A percentile compares a stretch with the other conserved stretches of the same genome.
These are phyloP conservation scores for Anodontia alba DNA, from an alignment of 2,888 invertebrate genomes.

Conservation along the genomic window DNA sequence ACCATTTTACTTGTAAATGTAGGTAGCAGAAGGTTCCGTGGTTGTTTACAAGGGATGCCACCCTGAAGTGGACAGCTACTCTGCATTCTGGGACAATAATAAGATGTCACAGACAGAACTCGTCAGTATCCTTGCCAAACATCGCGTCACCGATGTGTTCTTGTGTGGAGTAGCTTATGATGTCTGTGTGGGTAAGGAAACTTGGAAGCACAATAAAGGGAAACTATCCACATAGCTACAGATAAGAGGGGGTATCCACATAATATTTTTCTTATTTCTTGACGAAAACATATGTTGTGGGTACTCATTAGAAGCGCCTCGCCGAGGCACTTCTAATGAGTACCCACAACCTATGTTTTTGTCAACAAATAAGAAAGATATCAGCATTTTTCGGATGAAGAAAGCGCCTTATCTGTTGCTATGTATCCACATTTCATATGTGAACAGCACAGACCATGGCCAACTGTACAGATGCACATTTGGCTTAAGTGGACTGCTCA, in stretches of 20 bases:
- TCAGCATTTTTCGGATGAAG: too few relatives aligned
- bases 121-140: slow-evolving; percentile 91
- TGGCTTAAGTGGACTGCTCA: too few relatives aligned
- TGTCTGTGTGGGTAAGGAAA: slow-evolving; percentile 91
- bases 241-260: too few relatives aligned
- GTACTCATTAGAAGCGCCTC: too few relatives aligned
- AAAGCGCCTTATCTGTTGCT: too few relatives aligned
- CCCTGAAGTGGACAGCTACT: slow-evolving; percentile 98
- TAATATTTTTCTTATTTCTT: too few relatives aligned
- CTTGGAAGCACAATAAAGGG: too few relatives aligned
- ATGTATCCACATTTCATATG: not conserved
- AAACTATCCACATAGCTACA: too few relatives aligned
- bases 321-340: too few relatives aligned
- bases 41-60: slow-evolving; percentile 90
- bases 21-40: slow-evolving; percentile 74
- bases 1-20: not conserved
- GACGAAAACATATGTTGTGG: too few relatives aligned
- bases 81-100: slow-evolving; percentile 99
- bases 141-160: slow-evolving; percentile 95
- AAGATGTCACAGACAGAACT: slow-evolving; percentile 94
- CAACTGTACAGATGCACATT: not conserved
- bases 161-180: slow-evolving; percentile 98
- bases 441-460: not conserved
- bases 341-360: too few relatives aligned
- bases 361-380: too few relatives aligned